phyloP scores from a whole-genome alignment of 2,797 vertebrate genomes.

The Urocyon cinereoargenteus region DNA sequence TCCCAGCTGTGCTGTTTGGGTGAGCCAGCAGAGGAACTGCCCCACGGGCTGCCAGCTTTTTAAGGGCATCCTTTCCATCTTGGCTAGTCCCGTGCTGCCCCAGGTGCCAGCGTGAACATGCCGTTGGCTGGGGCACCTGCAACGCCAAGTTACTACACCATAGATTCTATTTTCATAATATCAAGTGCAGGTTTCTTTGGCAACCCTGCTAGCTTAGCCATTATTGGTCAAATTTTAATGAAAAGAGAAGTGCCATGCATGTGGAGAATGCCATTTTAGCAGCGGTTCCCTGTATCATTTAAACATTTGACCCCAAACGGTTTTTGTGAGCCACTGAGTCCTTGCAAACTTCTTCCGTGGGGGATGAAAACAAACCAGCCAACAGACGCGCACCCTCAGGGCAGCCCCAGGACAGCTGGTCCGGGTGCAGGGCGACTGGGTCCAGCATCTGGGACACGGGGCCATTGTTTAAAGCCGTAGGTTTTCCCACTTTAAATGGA shows the following conservation, averaged over 20 bases:
- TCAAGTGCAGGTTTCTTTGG: constrained; percentile 74
- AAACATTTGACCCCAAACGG: constrained; percentile 48
- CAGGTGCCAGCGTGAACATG: neutral
- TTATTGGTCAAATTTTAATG: constrained; percentile 55
- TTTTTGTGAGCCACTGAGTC: constrained; percentile 12
- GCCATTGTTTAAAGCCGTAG: neutral
- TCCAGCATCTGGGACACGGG: neutral
- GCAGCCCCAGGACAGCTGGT: fast-evolving
- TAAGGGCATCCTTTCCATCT: neutral
- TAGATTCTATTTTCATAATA: constrained; percentile 56
- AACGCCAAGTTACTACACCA: neutral
- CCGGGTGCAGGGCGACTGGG: fast-evolving
- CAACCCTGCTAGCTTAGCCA: constrained; percentile 51
- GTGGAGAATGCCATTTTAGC: neutral
- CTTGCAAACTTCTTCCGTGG: constrained; percentile 33
- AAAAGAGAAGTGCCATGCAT: neutral
- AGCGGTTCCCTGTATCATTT: neutral
- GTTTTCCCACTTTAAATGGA: no score
- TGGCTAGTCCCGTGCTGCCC: neutral
- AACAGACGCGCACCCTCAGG: fast-evolving
- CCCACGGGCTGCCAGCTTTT: neutral
- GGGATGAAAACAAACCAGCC: neutral
- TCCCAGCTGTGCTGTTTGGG: neutral
- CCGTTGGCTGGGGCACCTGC: neutral
- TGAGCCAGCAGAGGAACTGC: neutral